Evolutionary conservation across 2,797 vertebrate genomes (phyloP).

Genomic region (Valencia hispanica): DNA sequence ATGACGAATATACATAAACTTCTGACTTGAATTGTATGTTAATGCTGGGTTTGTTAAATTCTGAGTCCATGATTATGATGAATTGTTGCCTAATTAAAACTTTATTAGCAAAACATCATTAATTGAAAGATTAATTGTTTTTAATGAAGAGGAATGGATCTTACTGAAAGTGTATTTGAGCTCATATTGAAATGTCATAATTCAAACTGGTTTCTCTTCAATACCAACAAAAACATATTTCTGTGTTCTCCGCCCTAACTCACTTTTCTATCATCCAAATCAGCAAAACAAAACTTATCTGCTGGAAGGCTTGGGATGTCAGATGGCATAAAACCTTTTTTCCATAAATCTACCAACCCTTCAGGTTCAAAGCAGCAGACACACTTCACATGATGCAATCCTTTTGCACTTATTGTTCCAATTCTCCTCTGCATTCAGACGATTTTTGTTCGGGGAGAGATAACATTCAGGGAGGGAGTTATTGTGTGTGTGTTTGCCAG

Average conservation of each 20-base stretch:
- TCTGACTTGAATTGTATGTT: neutral
- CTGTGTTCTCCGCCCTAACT: conserved; percentile 56
- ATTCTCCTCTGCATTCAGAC: conserved; percentile 60
- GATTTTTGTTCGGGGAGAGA: conserved; percentile 69
- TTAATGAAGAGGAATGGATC: neutral
- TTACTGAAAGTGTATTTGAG: neutral
- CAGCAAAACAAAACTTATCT: conserved; percentile 64
- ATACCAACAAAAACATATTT: conserved; percentile 40
- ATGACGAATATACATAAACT: neutral
- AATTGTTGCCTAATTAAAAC: neutral
- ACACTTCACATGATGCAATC: conserved; percentile 74
- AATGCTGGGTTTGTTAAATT: neutral
- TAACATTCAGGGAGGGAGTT: conserved; percentile 51
- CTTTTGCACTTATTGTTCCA: conserved; percentile 67
- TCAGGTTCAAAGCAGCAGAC: conserved; percentile 69
- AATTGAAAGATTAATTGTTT: neutral
- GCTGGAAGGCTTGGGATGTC: conserved; percentile 63
- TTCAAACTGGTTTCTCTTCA: conserved; percentile 3
- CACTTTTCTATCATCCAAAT: conserved; percentile 57
- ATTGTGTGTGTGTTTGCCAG: conserved; percentile 38
- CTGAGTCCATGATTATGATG: neutral
- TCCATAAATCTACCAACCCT: conserved; percentile 62
- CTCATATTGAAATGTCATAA: neutral
- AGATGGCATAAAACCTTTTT: conserved; percentile 64
- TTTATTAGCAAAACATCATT: neutral